phyloP scores from a whole-genome alignment of 2,888 invertebrate species.

The Apotomis turbidana region DNA sequence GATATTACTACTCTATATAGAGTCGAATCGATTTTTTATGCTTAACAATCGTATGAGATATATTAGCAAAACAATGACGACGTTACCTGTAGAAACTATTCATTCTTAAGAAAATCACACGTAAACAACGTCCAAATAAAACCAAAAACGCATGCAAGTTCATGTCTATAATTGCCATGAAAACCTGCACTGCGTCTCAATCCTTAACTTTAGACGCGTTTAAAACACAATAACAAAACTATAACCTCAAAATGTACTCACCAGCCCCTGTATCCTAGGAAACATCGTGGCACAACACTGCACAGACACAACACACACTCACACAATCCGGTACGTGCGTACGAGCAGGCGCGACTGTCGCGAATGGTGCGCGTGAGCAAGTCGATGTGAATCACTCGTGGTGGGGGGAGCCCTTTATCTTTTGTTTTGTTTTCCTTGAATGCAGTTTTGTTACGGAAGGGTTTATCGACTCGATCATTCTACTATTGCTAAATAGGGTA shows the following conservation, averaged over 20 bases:
- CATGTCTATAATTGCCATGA: too few relatives aligned
- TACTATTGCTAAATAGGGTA: not conserved
- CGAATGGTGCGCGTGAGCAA: constrained; percentile 49
- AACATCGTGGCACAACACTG: constrained; percentile 64
- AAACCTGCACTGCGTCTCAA: too few relatives aligned
- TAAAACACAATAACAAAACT: not conserved
- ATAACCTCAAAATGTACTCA: constrained; percentile 55
- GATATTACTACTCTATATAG: too few relatives aligned
- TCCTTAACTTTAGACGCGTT: not conserved
- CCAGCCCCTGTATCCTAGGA: constrained; percentile 80
- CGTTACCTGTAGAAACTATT: too few relatives aligned
- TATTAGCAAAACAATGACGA: too few relatives aligned
- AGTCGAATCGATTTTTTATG: too few relatives aligned
- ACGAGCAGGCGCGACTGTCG: constrained; percentile 54
- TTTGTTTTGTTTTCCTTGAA: constrained; percentile 29
- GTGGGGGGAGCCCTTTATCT: constrained; percentile 37
- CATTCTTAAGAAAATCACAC: too few relatives aligned
- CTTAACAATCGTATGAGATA: too few relatives aligned
- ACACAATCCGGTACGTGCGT: constrained; percentile 46
- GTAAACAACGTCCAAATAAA: too few relatives aligned
- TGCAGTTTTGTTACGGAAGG: not conserved
- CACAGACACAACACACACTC: constrained; percentile 57
- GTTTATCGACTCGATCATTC: not conserved
- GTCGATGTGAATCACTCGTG: constrained; percentile 15
- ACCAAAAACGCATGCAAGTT: too few relatives aligned